Evolutionary conservation across 2,113 vertebrate genomes (phyloP).

Genomic region (Cephalopholis sonnerati): DNA sequence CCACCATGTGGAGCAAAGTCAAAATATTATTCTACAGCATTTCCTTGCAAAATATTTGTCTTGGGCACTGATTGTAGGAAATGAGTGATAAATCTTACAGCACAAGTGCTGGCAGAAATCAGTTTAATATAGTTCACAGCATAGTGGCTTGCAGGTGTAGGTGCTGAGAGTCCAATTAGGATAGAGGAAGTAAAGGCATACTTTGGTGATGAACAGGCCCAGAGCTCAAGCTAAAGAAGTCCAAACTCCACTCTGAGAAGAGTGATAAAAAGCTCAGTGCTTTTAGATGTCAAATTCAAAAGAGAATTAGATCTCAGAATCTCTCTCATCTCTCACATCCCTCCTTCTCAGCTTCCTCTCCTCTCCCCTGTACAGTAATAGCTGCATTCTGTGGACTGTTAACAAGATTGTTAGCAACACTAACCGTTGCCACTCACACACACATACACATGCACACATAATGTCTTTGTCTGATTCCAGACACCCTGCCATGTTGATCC

Average conservation of each 20-base stretch:
- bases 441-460: constrained; percentile 34
- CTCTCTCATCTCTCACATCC: constrained; percentile 28
- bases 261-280: constrained; percentile 9
- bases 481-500: constrained; percentile 64
- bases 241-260: constrained; percentile 19
- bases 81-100: constrained; percentile 36
- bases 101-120: neutral
- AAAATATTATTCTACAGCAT: constrained; percentile 13
- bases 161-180: constrained; percentile 35
- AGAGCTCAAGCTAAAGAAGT: constrained; percentile 10
- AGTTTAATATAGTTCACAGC: neutral
- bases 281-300: constrained; percentile 39
- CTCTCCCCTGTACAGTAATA: neutral
- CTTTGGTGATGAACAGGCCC: neutral
- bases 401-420: constrained; percentile 32
- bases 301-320: constrained; percentile 20
- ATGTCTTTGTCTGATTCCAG: constrained; percentile 68
- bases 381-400: neutral
- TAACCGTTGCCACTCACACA: constrained; percentile 21
- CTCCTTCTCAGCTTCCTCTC: neutral
- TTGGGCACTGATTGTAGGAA: constrained; percentile 13
- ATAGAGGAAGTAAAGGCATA: neutral
- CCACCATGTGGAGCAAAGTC: neutral
- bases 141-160: constrained; percentile 13
- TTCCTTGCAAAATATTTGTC: constrained; percentile 34